phyloP scores from a whole-genome alignment of 2,113 vertebrate genomes.

The Trochalopteron elliotii region DNA sequence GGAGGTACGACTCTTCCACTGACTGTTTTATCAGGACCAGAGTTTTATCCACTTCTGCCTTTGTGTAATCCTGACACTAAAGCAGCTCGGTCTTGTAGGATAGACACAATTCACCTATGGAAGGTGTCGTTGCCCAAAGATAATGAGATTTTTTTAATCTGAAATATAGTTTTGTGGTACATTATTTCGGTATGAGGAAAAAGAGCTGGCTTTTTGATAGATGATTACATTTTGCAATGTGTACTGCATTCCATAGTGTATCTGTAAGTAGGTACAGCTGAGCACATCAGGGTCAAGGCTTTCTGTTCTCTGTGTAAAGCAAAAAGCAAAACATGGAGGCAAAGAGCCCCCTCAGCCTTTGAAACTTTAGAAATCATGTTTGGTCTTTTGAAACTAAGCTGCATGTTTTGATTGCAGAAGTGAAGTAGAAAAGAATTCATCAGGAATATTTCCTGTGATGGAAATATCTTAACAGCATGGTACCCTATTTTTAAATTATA shows the following conservation, averaged over 20 bases:
- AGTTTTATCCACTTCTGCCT: neutral
- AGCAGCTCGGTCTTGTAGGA: neutral
- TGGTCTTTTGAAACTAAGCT: neutral
- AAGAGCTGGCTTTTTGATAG: neutral
- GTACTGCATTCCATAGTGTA: neutral
- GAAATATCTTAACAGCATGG: neutral
- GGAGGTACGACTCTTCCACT: neutral
- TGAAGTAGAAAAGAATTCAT: neutral
- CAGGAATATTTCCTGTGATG: neutral
- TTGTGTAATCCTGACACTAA: neutral
- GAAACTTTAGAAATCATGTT: neutral
- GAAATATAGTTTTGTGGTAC: neutral
- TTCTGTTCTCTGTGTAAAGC: neutral
- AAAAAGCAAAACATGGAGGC: neutral
- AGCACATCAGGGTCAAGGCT: neutral
- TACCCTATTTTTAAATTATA: neutral
- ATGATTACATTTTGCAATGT: neutral
- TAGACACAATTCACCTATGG: neutral
- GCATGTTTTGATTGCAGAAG: neutral
- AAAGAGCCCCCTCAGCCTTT: neutral
- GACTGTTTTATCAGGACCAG: neutral
- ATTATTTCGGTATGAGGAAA: neutral
- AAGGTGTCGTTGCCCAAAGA: neutral
- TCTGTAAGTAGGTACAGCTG: neutral
- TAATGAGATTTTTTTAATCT: rapidly evolving